Percentiles rank a stretch among this genome's conserved stretches.
phyloP scores from a whole-genome alignment of 1,140 invertebrate species.

The Grapholita molesta region DNA sequence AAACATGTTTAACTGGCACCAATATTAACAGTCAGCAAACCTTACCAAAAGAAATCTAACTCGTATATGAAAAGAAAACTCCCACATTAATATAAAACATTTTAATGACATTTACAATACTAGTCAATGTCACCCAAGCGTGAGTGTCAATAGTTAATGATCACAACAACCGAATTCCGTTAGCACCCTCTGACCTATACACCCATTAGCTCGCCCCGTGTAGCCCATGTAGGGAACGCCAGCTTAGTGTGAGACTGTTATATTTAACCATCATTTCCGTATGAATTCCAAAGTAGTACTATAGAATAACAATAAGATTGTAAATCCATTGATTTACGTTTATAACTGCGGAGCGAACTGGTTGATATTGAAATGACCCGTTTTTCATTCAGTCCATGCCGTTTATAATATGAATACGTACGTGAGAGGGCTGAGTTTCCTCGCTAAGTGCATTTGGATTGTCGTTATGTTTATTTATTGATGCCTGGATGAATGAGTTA shows the following conservation, averaged over 20 bases:
- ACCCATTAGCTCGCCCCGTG: background rate
- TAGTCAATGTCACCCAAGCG: background rate
- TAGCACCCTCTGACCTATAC: conserved; percentile 1
- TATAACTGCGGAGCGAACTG: background rate
- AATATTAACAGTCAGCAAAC: too few relatives aligned
- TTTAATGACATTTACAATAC: background rate
- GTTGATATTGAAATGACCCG: conserved; percentile 6
- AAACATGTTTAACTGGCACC: too few relatives aligned
- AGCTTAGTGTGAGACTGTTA: background rate
- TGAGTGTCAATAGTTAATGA: conserved; percentile 17
- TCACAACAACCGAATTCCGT: conserved; percentile 4
- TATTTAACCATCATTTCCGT: conserved; percentile 12
- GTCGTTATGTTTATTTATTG: conserved; percentile 13
- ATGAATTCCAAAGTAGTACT: background rate
- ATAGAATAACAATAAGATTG: conserved; percentile 17
- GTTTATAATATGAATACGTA: conserved; percentile 8
- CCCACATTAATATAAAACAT: background rate
- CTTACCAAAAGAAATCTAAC: too few relatives aligned
- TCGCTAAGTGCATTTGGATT: conserved; percentile 1
- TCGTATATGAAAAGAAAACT: too few relatives aligned
- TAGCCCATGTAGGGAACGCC: background rate
- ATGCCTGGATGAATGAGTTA: conserved; percentile 7
- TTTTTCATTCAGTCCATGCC: conserved; percentile 10
- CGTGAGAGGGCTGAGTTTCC: background rate
- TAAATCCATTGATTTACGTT: conserved; percentile 15